Evolutionary conservation across 92 coral and sea anemone species (phyloP).

Genomic region (Micromussa lordhowensis): DNA sequence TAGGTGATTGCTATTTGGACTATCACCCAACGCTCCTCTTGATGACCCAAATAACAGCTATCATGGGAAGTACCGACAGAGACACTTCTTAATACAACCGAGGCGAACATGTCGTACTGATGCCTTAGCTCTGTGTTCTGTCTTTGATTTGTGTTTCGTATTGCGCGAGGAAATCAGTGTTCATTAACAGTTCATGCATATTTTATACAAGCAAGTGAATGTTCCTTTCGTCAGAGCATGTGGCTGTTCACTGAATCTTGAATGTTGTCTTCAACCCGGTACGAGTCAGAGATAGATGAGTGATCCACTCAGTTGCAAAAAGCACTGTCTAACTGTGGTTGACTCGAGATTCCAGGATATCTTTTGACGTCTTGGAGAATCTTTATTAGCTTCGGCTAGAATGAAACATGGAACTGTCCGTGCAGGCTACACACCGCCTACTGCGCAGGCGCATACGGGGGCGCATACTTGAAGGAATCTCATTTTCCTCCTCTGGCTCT

Average conservation of each 20-base stretch:
- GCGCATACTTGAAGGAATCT: not conserved
- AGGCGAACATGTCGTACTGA: not conserved
- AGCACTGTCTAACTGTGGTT: not conserved
- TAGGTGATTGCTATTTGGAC: not conserved
- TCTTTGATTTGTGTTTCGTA: too few relatives aligned
- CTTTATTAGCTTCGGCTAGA: not conserved
- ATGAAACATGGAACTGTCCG: not conserved
- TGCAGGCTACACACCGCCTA: not conserved
- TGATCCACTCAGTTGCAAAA: not conserved
- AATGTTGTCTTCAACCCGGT: not conserved
- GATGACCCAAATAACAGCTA: not conserved
- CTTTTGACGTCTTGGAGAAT: not conserved
- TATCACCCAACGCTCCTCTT: not conserved
- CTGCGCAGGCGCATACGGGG: not conserved
- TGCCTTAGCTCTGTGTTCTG: not conserved
- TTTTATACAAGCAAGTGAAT: not conserved
- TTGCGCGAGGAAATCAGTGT: too few relatives aligned
- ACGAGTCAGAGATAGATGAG: not conserved
- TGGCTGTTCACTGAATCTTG: not conserved
- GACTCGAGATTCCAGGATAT: not conserved
- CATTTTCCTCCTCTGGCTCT: conserved; percentile 17
- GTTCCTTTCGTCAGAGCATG: not conserved
- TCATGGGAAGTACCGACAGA: not conserved
- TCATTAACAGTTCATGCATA: too few relatives aligned
- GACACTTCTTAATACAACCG: not conserved